Percentiles rank a stretch among this genome's conserved stretches.
Evolutionary conservation across 2,888 invertebrate species (phyloP).

Genomic region (Lucinisca nassula): DNA sequence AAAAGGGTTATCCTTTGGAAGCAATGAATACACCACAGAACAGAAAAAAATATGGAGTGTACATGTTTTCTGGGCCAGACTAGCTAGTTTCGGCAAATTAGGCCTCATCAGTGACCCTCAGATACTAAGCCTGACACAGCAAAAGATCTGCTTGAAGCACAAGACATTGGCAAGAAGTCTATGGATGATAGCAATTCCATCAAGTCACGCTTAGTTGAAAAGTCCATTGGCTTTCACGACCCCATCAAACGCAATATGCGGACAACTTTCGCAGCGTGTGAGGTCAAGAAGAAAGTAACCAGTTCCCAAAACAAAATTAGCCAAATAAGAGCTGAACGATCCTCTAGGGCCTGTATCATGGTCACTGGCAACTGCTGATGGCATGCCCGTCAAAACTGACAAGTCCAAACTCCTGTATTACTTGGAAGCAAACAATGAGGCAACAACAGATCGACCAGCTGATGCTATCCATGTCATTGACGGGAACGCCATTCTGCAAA

Average conservation of each 20-base stretch:
- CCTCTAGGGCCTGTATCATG: neutral
- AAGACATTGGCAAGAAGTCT: conserved; percentile 7
- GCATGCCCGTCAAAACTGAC: conserved; percentile 21
- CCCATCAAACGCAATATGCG: conserved; percentile 47
- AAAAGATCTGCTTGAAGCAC: neutral
- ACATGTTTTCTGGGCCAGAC: too few species aligned
- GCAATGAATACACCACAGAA: too few species aligned
- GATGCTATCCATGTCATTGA: neutral
- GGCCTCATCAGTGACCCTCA: too few species aligned
- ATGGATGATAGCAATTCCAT: conserved; percentile 45
- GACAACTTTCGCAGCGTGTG: conserved; percentile 50
- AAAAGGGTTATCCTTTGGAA: too few species aligned
- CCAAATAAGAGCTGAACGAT: conserved; percentile 51
- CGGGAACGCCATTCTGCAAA: neutral
- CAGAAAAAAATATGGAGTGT: too few species aligned
- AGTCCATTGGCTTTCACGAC: conserved; percentile 41
- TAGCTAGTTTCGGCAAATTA: too few species aligned
- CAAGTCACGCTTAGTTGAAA: conserved; percentile 29
- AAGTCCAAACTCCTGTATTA: conserved; percentile 18
- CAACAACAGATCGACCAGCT: neutral
- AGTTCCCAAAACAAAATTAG: conserved; percentile 48
- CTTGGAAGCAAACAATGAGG: neutral
- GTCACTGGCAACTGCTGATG: conserved; percentile 32
- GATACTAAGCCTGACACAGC: neutral
- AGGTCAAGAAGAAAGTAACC: conserved; percentile 7